phyloP scores from a whole-genome alignment of 2,113 vertebrate genomes.

The Trogon melanurus region DNA sequence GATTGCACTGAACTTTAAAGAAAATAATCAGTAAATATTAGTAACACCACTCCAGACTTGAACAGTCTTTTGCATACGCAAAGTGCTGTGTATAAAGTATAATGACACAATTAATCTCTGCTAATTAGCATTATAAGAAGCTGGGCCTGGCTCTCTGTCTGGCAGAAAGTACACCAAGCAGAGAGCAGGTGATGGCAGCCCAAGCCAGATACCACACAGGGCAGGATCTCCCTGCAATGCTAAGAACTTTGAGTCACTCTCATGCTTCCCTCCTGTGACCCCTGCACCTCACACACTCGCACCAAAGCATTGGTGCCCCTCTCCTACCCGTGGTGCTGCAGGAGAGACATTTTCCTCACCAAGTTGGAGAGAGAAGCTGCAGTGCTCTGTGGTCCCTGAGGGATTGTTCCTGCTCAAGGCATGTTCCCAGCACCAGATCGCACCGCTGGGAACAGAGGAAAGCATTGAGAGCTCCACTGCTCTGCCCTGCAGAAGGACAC shows the following conservation, averaged over 20 bases:
- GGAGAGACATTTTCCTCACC: background rate
- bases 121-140: slow-evolving; percentile 5
- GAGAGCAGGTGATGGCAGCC: background rate
- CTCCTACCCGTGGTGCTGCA: background rate
- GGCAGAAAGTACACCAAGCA: background rate
- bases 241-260: background rate
- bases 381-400: background rate
- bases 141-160: background rate
- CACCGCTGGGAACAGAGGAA: background rate
- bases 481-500: background rate
- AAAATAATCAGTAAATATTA: background rate
- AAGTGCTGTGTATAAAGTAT: background rate
- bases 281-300: background rate
- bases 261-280: background rate
- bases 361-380: background rate
- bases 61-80: background rate
- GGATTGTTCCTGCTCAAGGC: background rate
- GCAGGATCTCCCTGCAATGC: background rate
- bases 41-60: background rate
- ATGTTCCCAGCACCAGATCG: background rate
- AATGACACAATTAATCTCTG: background rate
- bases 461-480: background rate
- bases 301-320: background rate
- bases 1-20: background rate
- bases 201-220: background rate